Evolutionary conservation across 2,113 vertebrate species (phyloP), one percentile per base, ranked within the genome.

Genomic region (Marcusenius ussheri): DNA sequence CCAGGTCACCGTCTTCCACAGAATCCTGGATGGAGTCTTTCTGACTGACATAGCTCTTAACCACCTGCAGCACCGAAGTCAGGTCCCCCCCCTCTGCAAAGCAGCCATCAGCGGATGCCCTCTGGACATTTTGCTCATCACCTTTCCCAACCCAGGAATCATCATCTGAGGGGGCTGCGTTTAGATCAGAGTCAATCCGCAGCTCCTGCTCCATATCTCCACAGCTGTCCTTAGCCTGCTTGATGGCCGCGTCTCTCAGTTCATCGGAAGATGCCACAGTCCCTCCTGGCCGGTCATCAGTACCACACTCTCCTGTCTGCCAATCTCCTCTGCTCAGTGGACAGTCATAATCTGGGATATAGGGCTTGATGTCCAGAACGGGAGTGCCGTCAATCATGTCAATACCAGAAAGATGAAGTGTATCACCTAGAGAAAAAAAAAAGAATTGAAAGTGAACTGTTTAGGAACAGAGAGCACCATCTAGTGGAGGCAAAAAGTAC

Each of bases 381-480:
- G 97, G 97, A 13, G 97, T 98, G 24, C 96, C 97, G 27, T 94
- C 93, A 74, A 98, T 97, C 95, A 98, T 97, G 92, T 98, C 97
- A 91, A 98, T 96, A 90, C 96, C 96, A 91, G 96, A 97, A 50
- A 98, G 95, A 92, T 97, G 93, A 3, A 98, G 1, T 3, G 95
- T 95, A 62, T 97, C 97, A 91, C 96, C 97, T 98, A 27, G 19
- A 27, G 19, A 92, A 2, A 89, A 92, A 92, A 27, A 19, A 17
- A 86, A 10, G 88, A 74, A 66, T 2, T 58, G 45, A 89, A 88
- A 50, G 27, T 15, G 21, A 49, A 80, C 19, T 35, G 19, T 56
- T 56, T 56, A 56, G 2, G 3, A 53, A 53, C 17, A 53, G 51
- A 19, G 0, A 5, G 51, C 51, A 53, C 24, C 24, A 62, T 62